Evolutionary conservation across 2,888 invertebrate species (phyloP), one percentile per base, ranked within the genome.

Genomic region (Epinotia bilunana): DNA sequence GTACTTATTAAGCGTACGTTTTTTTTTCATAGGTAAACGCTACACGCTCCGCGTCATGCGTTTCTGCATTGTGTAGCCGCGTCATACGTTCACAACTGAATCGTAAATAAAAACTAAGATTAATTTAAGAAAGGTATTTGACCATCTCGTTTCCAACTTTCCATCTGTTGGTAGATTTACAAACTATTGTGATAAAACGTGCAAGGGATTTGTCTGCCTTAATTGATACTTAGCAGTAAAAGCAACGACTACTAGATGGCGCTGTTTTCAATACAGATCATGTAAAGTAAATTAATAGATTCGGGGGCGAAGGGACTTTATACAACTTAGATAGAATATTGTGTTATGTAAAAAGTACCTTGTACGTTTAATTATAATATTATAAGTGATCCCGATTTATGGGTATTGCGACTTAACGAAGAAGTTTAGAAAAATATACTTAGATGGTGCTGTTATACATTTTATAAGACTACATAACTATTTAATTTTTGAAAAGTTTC

Each of bases 91-190:
- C 9, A 39, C 9, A 39, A 9, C 7, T 9, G 39, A 39, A 9
- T 39, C 39, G 39, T 39, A 39, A 39, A 39, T 39, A 39, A 39
- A 39, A 39, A 9, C 7, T 39, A 9, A 39, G 7, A 39, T 33
- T 33, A 5, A 39, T 39, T 9, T 7, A 39, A 39, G 39, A 39
- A 39, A 39, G 39, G 39, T 39, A 39, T 39, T 39, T 39, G 39
- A 39, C 39, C 3, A 69, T 43, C n/a, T 53, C 13, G 16, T 55
- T 18, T 13, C 67, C 61, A 67, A 43, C 73, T 55, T 18, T 13
- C 67, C 61, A 67, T 55, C 73, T 73, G 4, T 73, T 43, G 53
- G 9, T 0, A 73, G 9, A 28, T 16, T 20, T 33, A 13, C n/a
- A 23, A n/a, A 70, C n/a, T 70, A 13, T n/a, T 33, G 18, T 53